Conservation (phyloP, 2,888 invertebrate genomes). For the Schizaphis graminum region DNA sequence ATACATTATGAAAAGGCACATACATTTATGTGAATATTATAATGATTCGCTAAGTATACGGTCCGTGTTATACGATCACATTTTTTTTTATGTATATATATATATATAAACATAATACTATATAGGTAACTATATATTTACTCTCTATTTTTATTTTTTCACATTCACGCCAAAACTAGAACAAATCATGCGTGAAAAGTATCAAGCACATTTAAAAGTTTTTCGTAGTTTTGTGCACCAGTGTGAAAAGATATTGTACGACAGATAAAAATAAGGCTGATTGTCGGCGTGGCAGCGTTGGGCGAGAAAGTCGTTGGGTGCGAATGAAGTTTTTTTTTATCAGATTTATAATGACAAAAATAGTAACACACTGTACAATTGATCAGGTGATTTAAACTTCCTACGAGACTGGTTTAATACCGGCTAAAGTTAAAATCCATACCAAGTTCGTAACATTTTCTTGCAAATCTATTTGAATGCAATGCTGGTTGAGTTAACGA, state of each 20-base stretch:
- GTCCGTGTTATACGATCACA: background rate
- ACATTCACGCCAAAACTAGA: constrained; percentile 20
- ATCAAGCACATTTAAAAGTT: constrained; percentile 63
- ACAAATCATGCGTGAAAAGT: constrained; percentile 58
- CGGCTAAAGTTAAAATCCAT: constrained; percentile 10
- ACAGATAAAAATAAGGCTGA: constrained; percentile 30
- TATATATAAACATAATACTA: background rate
- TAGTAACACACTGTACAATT: constrained; percentile 29
- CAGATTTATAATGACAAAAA: constrained; percentile 32
- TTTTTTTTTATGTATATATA: background rate
- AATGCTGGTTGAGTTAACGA: background rate
- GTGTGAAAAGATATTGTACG: constrained; percentile 57
- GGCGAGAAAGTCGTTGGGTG: background rate
- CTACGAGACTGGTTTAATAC: constrained; percentile 18
- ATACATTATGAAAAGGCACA: background rate
- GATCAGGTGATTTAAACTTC: constrained; percentile 46
- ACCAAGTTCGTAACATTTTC: background rate
- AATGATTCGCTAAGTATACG: constrained; percentile 35
- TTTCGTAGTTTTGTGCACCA: constrained; percentile 57
- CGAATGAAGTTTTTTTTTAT: constrained; percentile 27
- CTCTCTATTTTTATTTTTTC: constrained; percentile 3
- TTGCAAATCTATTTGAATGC: background rate
- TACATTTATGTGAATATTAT: constrained; percentile 7
- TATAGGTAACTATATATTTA: background rate
- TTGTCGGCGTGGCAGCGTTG: background rate